phyloP scores from a whole-genome alignment of 2,113 vertebrate species.

The Oryzias curvinotus region DNA sequence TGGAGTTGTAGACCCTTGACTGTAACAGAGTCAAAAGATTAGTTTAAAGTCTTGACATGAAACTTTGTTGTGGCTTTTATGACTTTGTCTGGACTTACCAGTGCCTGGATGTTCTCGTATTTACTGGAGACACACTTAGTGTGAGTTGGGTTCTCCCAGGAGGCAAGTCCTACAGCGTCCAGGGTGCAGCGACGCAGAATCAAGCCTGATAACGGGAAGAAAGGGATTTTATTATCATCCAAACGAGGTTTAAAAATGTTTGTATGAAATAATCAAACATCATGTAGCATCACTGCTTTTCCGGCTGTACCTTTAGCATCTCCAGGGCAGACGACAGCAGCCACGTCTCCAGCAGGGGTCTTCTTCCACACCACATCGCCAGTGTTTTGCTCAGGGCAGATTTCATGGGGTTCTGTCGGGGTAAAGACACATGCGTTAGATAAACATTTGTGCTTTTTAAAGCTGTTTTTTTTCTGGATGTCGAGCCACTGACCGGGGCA shows the following conservation, averaged over 20 bases:
- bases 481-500: conserved; percentile 85
- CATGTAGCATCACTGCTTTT: not conserved
- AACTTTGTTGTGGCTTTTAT: not conserved
- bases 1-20: conserved; percentile 87
- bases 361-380: conserved; percentile 89
- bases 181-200: conserved; percentile 89
- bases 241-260: not conserved
- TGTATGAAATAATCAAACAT: not conserved
- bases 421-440: conserved; percentile 3
- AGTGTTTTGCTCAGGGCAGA: conserved; percentile 88
- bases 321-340: conserved; percentile 86
- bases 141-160: conserved; percentile 93
- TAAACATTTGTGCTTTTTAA: not conserved
- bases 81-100: conserved; percentile 79
- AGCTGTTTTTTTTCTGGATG: not conserved
- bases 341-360: conserved; percentile 89
- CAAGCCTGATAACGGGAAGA: conserved; percentile 77
- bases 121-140: conserved; percentile 93
- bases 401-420: conserved; percentile 90
- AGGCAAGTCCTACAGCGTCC: conserved; percentile 92
- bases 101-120: conserved; percentile 90
- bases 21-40: conserved; percentile 48
- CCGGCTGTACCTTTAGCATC: conserved; percentile 85
- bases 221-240: conserved; percentile 2
- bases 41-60: conserved; percentile 12